Conservation (phyloP, 2,888 invertebrate genomes). For the Apamea monoglypha region DNA sequence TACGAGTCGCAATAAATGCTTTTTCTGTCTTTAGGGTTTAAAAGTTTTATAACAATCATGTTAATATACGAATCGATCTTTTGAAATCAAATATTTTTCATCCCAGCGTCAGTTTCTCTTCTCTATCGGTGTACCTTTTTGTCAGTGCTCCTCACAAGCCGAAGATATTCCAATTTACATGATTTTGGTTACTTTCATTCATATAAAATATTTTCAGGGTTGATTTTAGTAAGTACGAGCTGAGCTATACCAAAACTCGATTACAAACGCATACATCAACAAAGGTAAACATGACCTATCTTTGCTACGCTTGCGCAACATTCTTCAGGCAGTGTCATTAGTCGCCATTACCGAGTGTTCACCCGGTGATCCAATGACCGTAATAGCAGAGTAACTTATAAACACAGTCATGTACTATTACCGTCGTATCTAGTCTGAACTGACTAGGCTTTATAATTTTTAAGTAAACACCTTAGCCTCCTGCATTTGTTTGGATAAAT, state of each 20-base stretch:
- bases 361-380: conserved; percentile 65
- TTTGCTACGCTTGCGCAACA: conserved; percentile 33
- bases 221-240: neutral
- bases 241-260: neutral
- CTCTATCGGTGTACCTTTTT: too few relatives aligned
- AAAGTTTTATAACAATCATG: too few relatives aligned
- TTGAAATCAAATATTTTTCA: too few relatives aligned
- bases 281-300: conserved; percentile 26
- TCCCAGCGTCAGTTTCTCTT: too few relatives aligned
- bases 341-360: conserved; percentile 57
- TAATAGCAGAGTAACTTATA: conserved; percentile 36
- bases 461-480: neutral
- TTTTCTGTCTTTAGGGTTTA: too few relatives aligned
- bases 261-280: conserved; percentile 1
- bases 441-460: neutral
- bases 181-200: neutral
- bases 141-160: too few relatives aligned
- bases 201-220: neutral
- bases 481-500: too few relatives aligned
- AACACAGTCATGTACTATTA: conserved; percentile 9
- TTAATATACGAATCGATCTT: too few relatives aligned
- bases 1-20: too few relatives aligned
- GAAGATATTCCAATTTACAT: too few relatives aligned
- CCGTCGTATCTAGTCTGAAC: neutral
- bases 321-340: conserved; percentile 50